Evolutionary conservation across 2,113 vertebrate species (phyloP).

Genomic region (Nettapus auritus): DNA sequence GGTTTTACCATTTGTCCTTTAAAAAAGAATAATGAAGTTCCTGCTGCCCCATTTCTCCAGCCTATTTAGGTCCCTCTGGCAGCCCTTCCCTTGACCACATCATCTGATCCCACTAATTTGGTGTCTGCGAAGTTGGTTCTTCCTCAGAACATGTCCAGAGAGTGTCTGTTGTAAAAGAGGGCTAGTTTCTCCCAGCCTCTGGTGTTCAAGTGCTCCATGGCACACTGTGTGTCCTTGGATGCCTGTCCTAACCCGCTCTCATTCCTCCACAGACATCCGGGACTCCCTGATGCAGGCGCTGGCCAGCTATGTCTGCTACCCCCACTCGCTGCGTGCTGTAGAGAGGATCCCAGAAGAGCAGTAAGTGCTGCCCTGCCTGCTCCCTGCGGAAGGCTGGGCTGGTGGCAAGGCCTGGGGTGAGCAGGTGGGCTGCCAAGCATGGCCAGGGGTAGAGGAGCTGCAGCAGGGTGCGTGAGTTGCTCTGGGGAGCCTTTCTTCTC

Average conservation of each 20-base stretch:
- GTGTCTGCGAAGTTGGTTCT: not conserved
- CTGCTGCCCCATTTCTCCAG: not conserved
- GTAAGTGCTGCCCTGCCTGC: conserved; percentile 80
- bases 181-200: not conserved
- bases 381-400: not conserved
- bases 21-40: not conserved
- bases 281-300: conserved; percentile 98
- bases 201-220: not conserved
- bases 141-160: not conserved
- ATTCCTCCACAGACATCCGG: conserved; percentile 88
- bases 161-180: too few species aligned
- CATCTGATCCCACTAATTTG: not conserved
- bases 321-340: conserved; percentile 93
- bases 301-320: conserved; percentile 98
- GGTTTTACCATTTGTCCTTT: not conserved
- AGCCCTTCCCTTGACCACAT: not conserved
- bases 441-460: not conserved
- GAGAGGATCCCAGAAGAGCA: conserved; percentile 95
- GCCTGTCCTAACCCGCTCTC: not conserved
- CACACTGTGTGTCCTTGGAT: not conserved
- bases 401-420: not conserved
- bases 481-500: not conserved
- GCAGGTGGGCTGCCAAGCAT: not conserved
- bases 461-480: not conserved
- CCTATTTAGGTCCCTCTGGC: not conserved